Percentiles rank a stretch among this genome's conserved stretches.
Conservation (phyloP, 2,113 vertebrate species). For the Microtus pennsylvanicus region DNA sequence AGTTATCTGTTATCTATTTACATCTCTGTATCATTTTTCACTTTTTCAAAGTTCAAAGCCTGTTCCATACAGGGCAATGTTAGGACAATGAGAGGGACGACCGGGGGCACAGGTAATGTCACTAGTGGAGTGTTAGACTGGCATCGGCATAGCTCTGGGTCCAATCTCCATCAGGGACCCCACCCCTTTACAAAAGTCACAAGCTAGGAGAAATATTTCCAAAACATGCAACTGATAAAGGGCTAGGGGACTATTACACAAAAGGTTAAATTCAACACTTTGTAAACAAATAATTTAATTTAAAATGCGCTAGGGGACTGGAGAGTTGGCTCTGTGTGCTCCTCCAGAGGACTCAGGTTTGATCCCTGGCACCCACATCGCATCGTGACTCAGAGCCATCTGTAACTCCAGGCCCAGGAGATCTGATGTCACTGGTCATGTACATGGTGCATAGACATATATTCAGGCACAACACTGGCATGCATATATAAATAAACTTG, state of each 20-base stretch:
- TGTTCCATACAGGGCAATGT: neutral
- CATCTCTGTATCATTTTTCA: neutral
- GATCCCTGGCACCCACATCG: neutral
- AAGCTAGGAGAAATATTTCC: neutral
- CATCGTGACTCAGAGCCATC: neutral
- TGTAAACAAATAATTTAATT: neutral
- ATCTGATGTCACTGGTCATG: neutral
- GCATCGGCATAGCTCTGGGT: neutral
- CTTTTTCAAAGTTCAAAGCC: neutral
- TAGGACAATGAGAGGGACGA: neutral
- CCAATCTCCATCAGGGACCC: neutral
- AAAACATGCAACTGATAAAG: neutral
- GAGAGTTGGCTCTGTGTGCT: neutral
- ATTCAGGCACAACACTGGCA: neutral
- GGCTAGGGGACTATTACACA: neutral
- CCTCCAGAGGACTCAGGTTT: neutral
- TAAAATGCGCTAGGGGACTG: neutral
- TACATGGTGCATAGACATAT: neutral
- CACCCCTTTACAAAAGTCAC: too few relatives aligned
- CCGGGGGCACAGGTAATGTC: neutral
- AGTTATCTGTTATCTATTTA: neutral
- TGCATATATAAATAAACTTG: too few relatives aligned
- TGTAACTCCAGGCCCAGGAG: neutral
- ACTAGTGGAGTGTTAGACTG: neutral
- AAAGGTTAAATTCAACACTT: neutral